phyloP scores from a whole-genome alignment of 2,797 vertebrate genomes.

The Melanotaenia boesemani region DNA sequence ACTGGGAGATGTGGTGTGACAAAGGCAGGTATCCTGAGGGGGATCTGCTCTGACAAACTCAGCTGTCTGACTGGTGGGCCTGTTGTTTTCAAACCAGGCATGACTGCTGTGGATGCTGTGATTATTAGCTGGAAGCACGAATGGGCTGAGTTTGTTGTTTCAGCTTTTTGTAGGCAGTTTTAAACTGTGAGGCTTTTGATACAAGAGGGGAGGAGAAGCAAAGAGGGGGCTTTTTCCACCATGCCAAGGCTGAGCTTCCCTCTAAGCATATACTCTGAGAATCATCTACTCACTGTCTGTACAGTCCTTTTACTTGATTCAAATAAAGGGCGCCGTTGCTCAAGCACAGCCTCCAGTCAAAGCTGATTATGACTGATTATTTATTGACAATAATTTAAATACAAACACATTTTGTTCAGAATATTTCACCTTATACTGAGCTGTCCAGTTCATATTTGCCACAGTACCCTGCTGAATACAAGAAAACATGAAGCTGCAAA shows the following conservation, averaged over 20 bases:
- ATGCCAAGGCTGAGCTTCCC: neutral
- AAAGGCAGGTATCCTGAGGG: slow-evolving; percentile 11
- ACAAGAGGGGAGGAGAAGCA: neutral
- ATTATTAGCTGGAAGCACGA: slow-evolving; percentile 5
- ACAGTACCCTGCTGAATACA: neutral
- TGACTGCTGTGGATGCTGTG: slow-evolving; percentile 1
- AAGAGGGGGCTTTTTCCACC: neutral
- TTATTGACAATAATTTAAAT: neutral
- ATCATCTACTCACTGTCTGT: neutral
- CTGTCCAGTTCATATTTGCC: neutral
- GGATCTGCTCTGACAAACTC: slow-evolving; percentile 18
- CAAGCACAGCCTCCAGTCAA: neutral
- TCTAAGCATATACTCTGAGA: slow-evolving; percentile 6
- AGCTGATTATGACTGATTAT: slow-evolving; percentile 5
- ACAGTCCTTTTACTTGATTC: neutral
- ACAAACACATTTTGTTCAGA: neutral
- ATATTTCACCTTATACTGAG: neutral
- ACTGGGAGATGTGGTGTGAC: slow-evolving; percentile 9
- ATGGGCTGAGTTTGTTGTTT: slow-evolving; percentile 7
- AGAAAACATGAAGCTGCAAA: neutral
- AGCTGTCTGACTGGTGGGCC: slow-evolving; percentile 24
- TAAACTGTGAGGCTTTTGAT: neutral
- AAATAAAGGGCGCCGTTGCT: neutral
- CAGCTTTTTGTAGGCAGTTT: slow-evolving; percentile 10
- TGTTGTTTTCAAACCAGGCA: slow-evolving; percentile 2